These are phyloP conservation scores for Campylomormyrus tamandua DNA, from an alignment of 2,113 vertebrate genomes.

Conservation along the genomic window DNA sequence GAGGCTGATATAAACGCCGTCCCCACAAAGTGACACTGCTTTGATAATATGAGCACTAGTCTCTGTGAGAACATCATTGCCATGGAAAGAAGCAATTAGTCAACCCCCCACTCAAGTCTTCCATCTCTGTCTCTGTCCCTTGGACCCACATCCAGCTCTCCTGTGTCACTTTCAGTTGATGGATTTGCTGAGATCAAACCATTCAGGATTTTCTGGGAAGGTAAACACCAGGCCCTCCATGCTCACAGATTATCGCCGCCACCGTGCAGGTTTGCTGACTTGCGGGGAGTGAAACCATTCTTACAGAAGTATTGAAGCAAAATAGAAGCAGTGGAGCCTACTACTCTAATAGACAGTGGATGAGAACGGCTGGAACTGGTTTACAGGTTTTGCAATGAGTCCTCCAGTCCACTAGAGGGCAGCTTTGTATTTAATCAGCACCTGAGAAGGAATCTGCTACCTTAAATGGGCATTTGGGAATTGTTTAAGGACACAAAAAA, in stretches of 20 bases:
- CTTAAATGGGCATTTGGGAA: neutral
- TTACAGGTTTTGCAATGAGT: neutral
- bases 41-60: slow-evolving; percentile 62
- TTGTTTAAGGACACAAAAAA: neutral
- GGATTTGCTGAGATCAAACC: neutral
- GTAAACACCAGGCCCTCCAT: neutral
- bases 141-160: neutral
- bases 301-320: neutral
- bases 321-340: neutral
- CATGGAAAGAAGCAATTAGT: slow-evolving; percentile 64
- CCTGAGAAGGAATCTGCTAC: neutral
- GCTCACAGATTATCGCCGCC: neutral
- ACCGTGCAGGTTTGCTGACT: neutral
- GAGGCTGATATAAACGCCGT: neutral
- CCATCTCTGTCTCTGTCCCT: neutral
- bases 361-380: neutral
- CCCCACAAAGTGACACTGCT: slow-evolving; percentile 24
- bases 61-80: slow-evolving; percentile 64
- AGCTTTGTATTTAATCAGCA: neutral
- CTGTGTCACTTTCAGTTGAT: neutral
- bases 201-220: neutral
- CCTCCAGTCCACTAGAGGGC: neutral
- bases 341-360: neutral
- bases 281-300: neutral
- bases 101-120: neutral